phyloP scores from a whole-genome alignment of 2,797 vertebrate genomes.

The Lepilemur septentrionalis region DNA sequence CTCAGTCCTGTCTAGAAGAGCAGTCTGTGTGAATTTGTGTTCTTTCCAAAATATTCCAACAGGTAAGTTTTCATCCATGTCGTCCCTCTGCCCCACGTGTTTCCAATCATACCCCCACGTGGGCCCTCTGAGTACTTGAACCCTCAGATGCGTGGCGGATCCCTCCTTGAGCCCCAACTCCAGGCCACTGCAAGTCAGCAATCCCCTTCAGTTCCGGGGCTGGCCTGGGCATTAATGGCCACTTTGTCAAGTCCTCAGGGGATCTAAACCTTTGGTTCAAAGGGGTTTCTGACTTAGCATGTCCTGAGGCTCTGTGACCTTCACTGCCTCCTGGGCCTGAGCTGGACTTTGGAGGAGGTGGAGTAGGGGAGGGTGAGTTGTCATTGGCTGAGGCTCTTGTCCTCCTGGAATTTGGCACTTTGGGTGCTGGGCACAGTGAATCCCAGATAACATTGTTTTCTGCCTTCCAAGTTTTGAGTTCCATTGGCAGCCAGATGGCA shows the following conservation, averaged over 20 bases:
- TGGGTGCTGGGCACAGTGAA: constrained; percentile 62
- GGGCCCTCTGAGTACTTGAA: background rate
- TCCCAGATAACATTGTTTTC: constrained; percentile 73
- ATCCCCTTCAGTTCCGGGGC: background rate
- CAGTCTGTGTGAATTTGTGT: background rate
- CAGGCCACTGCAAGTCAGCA: background rate
- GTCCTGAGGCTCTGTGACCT: constrained; percentile 28
- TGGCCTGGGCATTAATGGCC: background rate
- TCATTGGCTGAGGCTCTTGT: constrained; percentile 65
- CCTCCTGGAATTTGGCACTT: constrained; percentile 70
- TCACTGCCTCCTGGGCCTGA: background rate
- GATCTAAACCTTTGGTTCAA: constrained; percentile 14
- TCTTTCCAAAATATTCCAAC: background rate
- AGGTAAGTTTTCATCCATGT: background rate
- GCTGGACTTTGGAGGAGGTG: constrained; percentile 55
- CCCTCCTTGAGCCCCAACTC: background rate
- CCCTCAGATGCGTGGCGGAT: background rate
- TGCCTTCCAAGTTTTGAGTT: constrained; percentile 64
- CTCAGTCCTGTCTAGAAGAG: background rate
- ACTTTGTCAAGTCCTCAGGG: background rate
- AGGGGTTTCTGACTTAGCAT: background rate
- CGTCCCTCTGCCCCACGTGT: background rate
- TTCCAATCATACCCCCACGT: background rate
- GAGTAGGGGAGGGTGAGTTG: constrained; percentile 54
- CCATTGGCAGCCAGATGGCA: constrained; percentile 62